Base-by-base conservation (phyloP, 2,797 vertebrate genomes). In the Typhlichthys eigenmanni region DNA sequence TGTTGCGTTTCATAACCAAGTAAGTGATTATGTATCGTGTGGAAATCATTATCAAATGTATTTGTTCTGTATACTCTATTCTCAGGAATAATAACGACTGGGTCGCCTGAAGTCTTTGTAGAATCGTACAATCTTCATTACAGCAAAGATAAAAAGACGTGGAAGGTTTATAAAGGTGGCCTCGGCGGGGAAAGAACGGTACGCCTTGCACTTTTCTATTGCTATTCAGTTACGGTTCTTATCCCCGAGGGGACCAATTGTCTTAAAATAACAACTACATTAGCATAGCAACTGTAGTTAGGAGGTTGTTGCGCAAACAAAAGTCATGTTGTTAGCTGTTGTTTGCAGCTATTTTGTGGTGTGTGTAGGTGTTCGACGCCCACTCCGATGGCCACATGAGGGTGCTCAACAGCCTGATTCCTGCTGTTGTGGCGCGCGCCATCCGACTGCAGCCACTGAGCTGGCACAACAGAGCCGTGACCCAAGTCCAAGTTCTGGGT, bases 111-210 rank as follows among this genome's bases (percentile, higher is more conserved):
- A 54, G 79, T 76, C 88, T 93, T 93, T 4, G 84, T 93, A 29
- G 85, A 79, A 0, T 89, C 93, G 67, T 95, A 89, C 85, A 64
- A 43, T 9, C 63, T 96, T 38, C 79, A 81, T 72, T 94, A 79
- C 83, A 95, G 95, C 83, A 95, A 91, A 0, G 94, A 95, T 0
- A 72, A 88, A 59, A 95, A 83, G 80, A 93, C 81, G 19, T 96
- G 95, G 95, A 95, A 88, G 79, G 72, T 72, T 52, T 95, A 94
- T 87, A 94, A 91, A 84, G 86, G 78, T 1, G 72, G 76, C 3
- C 13, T 74, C 1, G 90, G 82, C 78, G 94, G 85, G 75, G 92
- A 95, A 45, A 90, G 82, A 66, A 94, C 92, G 93, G 95, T 95
- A 72, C 19, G 66, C 11, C 12, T 53, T 13, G 19, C 13, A 4